These are phyloP conservation scores for Nomada hirtipes DNA, from an alignment of 2,888 invertebrate genomes.

Conservation along the genomic window DNA sequence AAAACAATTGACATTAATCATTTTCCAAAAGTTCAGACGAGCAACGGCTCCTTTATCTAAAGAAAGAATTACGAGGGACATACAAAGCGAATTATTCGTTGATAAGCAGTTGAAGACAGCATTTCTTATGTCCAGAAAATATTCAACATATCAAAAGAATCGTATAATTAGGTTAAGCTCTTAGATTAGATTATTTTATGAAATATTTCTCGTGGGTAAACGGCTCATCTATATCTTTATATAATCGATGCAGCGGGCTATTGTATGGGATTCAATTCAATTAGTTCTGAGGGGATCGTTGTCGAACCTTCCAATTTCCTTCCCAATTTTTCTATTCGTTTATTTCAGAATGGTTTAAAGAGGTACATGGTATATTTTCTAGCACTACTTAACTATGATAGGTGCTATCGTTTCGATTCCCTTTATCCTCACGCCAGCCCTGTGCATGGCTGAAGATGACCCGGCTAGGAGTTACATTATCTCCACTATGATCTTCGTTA, in stretches of 20 bases:
- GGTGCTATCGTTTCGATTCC: constrained; percentile 94
- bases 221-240: neutral
- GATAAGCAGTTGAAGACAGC: neutral
- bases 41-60: neutral
- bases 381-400: constrained; percentile 94
- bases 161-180: neutral
- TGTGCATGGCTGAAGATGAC: constrained; percentile 92
- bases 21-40: too few species aligned
- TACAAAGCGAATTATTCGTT: neutral
- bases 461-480: constrained; percentile 91
- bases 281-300: too few species aligned
- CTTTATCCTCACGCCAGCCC: constrained; percentile 91
- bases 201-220: neutral
- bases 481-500: constrained; percentile 93
- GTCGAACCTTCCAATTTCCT: too few species aligned
- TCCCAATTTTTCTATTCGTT: too few species aligned
- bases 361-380: constrained; percentile 60
- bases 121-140: neutral
- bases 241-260: neutral
- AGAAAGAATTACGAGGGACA: too few species aligned
- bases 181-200: constrained; percentile 1
- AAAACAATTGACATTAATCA: neutral
- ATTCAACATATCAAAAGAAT: neutral
- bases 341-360: neutral
- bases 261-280: too few species aligned